Evolutionary conservation across 2,797 vertebrate genomes (phyloP).

Genomic region (Bradypus variegatus): DNA sequence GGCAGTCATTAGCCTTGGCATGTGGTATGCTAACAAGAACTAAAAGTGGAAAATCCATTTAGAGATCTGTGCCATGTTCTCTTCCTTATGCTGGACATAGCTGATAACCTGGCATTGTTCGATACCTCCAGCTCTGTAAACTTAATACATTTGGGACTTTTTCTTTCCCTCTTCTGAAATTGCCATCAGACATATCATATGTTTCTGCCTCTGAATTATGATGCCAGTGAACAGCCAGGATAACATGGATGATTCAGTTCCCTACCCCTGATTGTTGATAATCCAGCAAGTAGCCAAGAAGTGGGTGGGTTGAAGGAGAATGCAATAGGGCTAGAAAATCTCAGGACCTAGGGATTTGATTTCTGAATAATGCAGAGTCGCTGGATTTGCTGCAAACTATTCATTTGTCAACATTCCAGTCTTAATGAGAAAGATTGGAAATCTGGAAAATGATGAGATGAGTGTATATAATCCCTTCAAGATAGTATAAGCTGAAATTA

Average conservation of each 20-base stretch:
- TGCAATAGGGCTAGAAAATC: neutral
- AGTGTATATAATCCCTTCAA: neutral
- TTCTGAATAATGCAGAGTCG: neutral
- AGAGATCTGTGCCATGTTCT: neutral
- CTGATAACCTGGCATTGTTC: neutral
- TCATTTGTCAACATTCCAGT: neutral
- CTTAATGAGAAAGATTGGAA: neutral
- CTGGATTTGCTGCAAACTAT: neutral
- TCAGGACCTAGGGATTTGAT: conserved; percentile 8
- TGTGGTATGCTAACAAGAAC: neutral
- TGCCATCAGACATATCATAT: neutral
- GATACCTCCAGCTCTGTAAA: neutral
- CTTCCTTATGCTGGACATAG: neutral
- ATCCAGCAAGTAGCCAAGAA: conserved; percentile 12
- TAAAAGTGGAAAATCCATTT: neutral
- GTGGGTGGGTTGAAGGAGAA: neutral
- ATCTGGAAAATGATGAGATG: neutral
- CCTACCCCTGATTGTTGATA: neutral
- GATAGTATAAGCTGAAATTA: neutral
- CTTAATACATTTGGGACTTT: neutral
- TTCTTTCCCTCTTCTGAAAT: conserved; percentile 19
- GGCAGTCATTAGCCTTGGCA: conserved; percentile 12
- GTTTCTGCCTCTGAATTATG: neutral
- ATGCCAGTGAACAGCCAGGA: neutral
- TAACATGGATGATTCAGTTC: neutral